These are phyloP conservation scores for Plecotus auritus DNA, from an alignment of 2,113 vertebrate genomes.

Conservation along the genomic window DNA sequence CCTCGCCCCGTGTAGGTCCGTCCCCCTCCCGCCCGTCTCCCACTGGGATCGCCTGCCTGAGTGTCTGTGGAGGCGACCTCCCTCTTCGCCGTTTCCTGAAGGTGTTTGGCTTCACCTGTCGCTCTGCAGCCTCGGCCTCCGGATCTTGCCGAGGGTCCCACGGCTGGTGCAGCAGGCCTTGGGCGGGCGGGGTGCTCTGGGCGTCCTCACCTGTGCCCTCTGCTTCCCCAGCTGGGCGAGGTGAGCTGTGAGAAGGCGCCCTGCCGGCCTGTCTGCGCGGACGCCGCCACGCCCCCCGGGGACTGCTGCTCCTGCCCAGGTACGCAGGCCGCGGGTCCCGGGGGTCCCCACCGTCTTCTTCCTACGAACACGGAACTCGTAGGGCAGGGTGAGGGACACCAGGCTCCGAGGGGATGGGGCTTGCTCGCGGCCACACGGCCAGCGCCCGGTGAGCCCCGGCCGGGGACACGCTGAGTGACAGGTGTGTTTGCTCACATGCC, in stretches of 20 bases:
- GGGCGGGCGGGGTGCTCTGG: neutral
- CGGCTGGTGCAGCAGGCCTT: neutral
- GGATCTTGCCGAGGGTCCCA: neutral
- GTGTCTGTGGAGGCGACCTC: neutral
- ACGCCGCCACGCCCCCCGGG: neutral
- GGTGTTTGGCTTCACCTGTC: neutral
- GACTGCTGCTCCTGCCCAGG: conserved; percentile 83
- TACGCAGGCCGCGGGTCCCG: neutral
- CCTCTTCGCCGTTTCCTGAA: neutral
- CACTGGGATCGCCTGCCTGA: neutral
- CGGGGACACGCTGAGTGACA: rapidly evolving
- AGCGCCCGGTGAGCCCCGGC: rapidly evolving
- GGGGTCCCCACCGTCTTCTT: neutral
- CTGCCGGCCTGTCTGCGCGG: conserved; percentile 67
- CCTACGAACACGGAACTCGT: neutral
- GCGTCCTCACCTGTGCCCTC: neutral
- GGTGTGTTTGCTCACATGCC: neutral
- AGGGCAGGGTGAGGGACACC: neutral
- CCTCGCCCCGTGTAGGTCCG: rapidly evolving
- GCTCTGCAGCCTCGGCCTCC: neutral
- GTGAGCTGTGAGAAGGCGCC: conserved; percentile 79
- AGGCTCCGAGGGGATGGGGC: neutral
- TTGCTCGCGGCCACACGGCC: neutral
- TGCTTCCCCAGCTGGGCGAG: conserved; percentile 79
- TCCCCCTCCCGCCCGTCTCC: neutral